phyloP scores from a whole-genome alignment of 2,113 vertebrate genomes.

The Egretta garzetta region DNA sequence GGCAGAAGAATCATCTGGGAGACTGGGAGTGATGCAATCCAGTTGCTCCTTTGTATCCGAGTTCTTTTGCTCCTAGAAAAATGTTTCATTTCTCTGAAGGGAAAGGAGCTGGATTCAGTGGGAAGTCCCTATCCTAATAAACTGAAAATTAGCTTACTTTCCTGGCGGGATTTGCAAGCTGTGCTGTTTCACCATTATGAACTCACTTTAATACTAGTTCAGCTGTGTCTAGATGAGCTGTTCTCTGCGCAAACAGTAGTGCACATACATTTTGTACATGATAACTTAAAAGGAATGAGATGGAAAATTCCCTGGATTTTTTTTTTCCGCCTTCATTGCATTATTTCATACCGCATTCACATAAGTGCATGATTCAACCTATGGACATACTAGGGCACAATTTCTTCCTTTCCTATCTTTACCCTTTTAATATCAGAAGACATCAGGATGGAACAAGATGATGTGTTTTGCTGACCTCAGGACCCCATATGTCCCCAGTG shows the following conservation, averaged over 20 bases:
- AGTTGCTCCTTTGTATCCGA: neutral
- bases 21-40: neutral
- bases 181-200: neutral
- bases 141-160: neutral
- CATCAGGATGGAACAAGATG: neutral
- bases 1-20: neutral
- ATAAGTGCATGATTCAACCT: neutral
- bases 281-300: neutral
- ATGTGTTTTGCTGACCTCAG: neutral
- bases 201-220: neutral
- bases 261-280: neutral
- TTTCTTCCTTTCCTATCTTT: neutral
- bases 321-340: neutral
- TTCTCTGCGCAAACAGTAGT: neutral
- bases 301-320: neutral
- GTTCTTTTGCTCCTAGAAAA: neutral
- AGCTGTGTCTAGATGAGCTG: neutral
- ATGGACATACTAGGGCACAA: neutral
- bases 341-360: neutral
- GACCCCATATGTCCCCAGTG: neutral
- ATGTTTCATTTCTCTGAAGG: neutral
- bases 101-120: rapidly evolving
- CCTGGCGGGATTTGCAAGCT: neutral
- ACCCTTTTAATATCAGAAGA: neutral
- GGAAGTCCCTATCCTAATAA: neutral